These are phyloP conservation scores for Xiphorhynchus elegans DNA, from an alignment of 2,113 vertebrate species.

Conservation along the genomic window DNA sequence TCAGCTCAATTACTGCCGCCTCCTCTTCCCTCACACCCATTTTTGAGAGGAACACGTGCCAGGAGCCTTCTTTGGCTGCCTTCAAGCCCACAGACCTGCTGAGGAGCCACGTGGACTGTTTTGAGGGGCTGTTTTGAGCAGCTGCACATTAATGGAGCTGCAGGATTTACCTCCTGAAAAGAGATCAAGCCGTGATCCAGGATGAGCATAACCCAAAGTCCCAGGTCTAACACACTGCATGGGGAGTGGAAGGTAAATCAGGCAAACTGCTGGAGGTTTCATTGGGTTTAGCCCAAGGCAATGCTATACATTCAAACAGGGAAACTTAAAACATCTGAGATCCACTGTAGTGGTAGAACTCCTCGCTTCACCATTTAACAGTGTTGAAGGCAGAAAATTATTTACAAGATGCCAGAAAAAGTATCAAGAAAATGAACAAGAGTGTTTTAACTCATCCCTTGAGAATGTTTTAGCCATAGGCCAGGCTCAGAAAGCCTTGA, in stretches of 20 bases:
- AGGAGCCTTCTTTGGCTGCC: not conserved
- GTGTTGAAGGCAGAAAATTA: not conserved
- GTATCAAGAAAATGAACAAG: not conserved
- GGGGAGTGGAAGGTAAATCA: not conserved
- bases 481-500: not conserved
- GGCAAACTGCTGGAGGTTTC: not conserved
- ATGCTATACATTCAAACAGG: not conserved
- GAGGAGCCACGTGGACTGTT: not conserved
- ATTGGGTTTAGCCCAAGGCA: not conserved
- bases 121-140: not conserved
- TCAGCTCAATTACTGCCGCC: not conserved
- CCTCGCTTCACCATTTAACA: not conserved
- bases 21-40: not conserved
- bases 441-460: not conserved
- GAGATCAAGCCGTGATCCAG: not conserved
- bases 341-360: not conserved
- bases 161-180: not conserved
- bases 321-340: not conserved
- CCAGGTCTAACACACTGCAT: not conserved
- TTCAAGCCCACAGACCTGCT: not conserved
- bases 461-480: not conserved
- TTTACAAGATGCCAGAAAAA: not conserved
- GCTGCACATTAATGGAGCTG: fast-evolving
- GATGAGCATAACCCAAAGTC: not conserved
- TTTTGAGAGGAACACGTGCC: not conserved